Base-by-base conservation (phyloP, 2,113 vertebrate genomes). In the Ibidorhyncha struthersii region DNA sequence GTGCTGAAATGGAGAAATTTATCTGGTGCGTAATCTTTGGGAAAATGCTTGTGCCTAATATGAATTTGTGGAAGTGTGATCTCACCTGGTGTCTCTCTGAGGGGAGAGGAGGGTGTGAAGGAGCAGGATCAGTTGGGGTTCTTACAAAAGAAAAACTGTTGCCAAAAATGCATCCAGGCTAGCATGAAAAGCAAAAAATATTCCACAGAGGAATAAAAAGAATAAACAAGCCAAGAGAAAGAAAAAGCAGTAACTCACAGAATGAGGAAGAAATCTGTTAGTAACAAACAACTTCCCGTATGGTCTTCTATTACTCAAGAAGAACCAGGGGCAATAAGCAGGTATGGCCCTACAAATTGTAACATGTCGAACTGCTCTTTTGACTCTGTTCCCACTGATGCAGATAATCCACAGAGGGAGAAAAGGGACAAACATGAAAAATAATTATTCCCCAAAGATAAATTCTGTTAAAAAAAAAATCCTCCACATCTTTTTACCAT, bases 1-100 rank as follows among this genome's bases (percentile, higher is more conserved):
- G 80, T 83, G 92, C 74, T 95, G 93, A 80, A 97, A 95, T 36
- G 20, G 53, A 94, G 82, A 96, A 69, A 70, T 96, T 96, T 89
- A 94, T 96, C 96, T 87, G n/a, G 70, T 92, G 47, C 34, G 20
- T 74, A 97, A 90, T 97, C 92, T 89, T 88, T 94, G 62, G 53
- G 80, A 96, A 97, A 96, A 91, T 66, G 26, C 36, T 65, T 91
- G 32, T 67, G 22, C 43, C 78, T 95, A 59, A 94, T 93, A 82
- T 17, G 32, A 91, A 85, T 78, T 65, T 73, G 38, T 86, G 89
- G 62, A 94, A 92, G 58, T 58, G 63, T 96, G 72, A 96, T 87
- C 86, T 94, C 89, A 96, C 73, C 53, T 77, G 19, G 34, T 65
- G 40, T 34, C 36, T 82, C 41, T 86, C 30, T 0, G 7, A 67